phyloP scores from a whole-genome alignment of 2,113 vertebrate species.

The Malaclemys terrapin region DNA sequence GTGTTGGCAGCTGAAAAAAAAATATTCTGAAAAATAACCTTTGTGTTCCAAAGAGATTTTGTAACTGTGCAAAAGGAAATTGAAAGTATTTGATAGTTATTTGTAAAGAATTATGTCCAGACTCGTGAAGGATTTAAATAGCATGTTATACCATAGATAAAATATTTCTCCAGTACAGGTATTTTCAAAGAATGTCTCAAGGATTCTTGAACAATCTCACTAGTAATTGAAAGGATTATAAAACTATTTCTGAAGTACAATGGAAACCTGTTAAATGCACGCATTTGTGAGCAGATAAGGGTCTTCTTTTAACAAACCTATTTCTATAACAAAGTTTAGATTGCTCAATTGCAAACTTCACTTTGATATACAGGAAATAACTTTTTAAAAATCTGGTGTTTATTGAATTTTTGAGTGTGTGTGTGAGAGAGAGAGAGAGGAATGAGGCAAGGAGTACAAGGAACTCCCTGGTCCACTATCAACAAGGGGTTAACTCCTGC shows the following conservation, averaged over 20 bases:
- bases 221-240: slow-evolving; percentile 35
- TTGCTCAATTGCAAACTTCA: not conserved
- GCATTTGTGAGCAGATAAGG: not conserved
- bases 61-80: slow-evolving; percentile 45
- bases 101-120: slow-evolving; percentile 55
- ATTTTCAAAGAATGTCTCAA: slow-evolving; percentile 47
- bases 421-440: no score
- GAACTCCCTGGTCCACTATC: not conserved
- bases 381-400: not conserved
- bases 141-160: slow-evolving; percentile 1
- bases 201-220: slow-evolving; percentile 33
- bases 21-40: slow-evolving; percentile 29
- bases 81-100: slow-evolving; percentile 46
- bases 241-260: slow-evolving; percentile 43
- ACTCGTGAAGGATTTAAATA: slow-evolving; percentile 46
- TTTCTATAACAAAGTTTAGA: not conserved
- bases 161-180: slow-evolving; percentile 22
- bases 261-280: not conserved
- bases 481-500: not conserved
- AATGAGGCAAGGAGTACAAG: rapidly evolving
- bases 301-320: not conserved
- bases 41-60: slow-evolving; percentile 53
- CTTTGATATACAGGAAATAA: not conserved
- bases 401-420: not conserved
- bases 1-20: slow-evolving; percentile 21